Evolutionary conservation across 2,113 vertebrate genomes (phyloP).

Genomic region (Siniperca chuatsi): DNA sequence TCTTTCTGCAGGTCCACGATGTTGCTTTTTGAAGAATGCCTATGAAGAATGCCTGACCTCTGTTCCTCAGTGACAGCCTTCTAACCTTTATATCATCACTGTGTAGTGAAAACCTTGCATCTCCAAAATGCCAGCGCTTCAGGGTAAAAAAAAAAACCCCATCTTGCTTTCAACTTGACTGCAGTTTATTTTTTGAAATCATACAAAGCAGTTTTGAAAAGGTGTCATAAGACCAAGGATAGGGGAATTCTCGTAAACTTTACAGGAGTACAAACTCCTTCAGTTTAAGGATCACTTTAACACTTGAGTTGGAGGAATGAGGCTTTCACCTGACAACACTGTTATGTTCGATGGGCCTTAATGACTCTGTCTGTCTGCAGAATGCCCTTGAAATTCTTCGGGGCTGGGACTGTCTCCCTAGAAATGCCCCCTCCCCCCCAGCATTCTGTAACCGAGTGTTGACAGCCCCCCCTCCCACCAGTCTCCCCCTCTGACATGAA

Average conservation of each 20-base stretch:
- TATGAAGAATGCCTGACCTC: not conserved
- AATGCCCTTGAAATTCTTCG: conserved; percentile 65
- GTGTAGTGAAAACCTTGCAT: not conserved
- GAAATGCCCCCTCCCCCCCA: conserved; percentile 43
- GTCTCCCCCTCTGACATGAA: conserved; percentile 60
- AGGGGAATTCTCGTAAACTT: not conserved
- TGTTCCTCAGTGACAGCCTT: not conserved
- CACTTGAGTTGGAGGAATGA: not conserved
- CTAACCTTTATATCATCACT: not conserved
- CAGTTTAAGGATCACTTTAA: not conserved
- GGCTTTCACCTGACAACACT: conserved; percentile 19
- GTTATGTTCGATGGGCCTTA: conserved; percentile 28
- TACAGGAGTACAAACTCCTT: not conserved
- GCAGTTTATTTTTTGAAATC: not conserved
- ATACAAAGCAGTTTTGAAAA: not conserved
- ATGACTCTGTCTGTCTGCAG: conserved; percentile 52
- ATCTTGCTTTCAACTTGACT: not conserved
- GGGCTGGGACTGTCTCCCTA: conserved; percentile 44
- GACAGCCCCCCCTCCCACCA: conserved; percentile 27
- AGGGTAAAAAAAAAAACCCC: not conserved
- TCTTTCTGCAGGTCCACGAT: not conserved
- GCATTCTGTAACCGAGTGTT: conserved; percentile 58
- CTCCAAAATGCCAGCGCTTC: not conserved
- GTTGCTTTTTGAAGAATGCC: not conserved
- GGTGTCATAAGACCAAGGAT: not conserved